Conservation (phyloP, 2,888 invertebrate species). For the Heteromurus nitidus region DNA sequence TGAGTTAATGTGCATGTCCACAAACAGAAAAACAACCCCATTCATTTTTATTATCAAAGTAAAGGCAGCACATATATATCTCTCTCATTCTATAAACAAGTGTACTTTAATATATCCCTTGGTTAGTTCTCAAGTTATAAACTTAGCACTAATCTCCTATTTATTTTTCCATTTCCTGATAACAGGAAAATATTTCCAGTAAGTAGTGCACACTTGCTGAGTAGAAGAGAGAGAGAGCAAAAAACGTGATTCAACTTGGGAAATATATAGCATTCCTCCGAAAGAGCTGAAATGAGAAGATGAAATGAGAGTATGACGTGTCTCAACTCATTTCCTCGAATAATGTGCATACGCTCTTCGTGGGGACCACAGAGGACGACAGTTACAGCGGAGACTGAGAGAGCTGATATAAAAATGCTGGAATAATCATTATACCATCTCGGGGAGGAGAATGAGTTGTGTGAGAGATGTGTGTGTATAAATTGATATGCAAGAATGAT, state of each 20-base stretch:
- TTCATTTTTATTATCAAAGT: too few relatives aligned
- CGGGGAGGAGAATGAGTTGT: conserved; percentile 16
- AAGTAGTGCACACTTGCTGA: background rate
- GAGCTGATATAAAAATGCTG: background rate
- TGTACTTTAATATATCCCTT: too few relatives aligned
- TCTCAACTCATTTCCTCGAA: conserved; percentile 53
- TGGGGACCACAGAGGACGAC: too few relatives aligned
- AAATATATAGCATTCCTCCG: background rate
- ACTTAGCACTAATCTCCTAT: too few relatives aligned
- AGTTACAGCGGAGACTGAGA: background rate
- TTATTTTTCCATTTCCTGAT: background rate
- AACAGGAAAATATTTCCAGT: background rate
- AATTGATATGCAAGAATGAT: too few relatives aligned
- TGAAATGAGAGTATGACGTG: conserved; percentile 48
- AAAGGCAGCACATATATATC: too few relatives aligned
- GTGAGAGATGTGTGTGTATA: conserved; percentile 1
- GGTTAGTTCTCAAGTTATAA: background rate
- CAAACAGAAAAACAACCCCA: too few relatives aligned
- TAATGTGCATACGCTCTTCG: background rate
- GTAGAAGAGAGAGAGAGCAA: too few relatives aligned
- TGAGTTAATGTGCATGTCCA: too few relatives aligned
- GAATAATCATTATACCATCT: background rate
- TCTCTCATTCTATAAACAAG: too few relatives aligned
- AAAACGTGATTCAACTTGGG: background rate
- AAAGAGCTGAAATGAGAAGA: background rate